Conservation (phyloP, 2,113 vertebrate genomes). For the Mionectes macconnelli region DNA sequence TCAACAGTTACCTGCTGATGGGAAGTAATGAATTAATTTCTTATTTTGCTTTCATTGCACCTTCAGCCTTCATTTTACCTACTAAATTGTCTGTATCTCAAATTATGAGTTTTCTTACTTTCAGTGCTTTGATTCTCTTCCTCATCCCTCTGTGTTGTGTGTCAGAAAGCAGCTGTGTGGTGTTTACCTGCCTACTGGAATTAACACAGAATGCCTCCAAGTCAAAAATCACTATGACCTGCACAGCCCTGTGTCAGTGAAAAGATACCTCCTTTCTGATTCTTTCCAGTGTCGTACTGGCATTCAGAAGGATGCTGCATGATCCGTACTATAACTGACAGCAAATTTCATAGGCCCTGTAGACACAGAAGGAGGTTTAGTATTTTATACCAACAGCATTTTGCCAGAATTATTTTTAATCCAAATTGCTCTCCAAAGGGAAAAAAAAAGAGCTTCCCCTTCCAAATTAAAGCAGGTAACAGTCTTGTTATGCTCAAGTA, state of each 20-base stretch:
- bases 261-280: not conserved
- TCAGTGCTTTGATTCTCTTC: not conserved
- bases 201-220: not conserved
- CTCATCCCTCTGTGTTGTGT: not conserved
- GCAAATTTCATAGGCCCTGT: not conserved
- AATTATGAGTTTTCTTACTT: not conserved
- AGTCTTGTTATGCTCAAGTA: not conserved
- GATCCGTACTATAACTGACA: not conserved
- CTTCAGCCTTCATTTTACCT: not conserved
- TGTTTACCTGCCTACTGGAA: not conserved
- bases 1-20: not conserved
- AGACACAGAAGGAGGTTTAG: not conserved
- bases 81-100: not conserved
- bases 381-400: not conserved
- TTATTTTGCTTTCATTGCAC: not conserved
- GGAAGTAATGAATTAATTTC: not conserved
- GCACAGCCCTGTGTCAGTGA: not conserved
- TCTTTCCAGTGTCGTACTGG: not conserved
- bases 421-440: not conserved
- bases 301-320: not conserved
- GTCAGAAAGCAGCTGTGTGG: not conserved
- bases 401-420: not conserved
- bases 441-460: not conserved
- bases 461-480: not conserved
- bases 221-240: not conserved